Base-by-base conservation (phyloP, 2,113 vertebrate genomes). In the Scomber japonicus region DNA sequence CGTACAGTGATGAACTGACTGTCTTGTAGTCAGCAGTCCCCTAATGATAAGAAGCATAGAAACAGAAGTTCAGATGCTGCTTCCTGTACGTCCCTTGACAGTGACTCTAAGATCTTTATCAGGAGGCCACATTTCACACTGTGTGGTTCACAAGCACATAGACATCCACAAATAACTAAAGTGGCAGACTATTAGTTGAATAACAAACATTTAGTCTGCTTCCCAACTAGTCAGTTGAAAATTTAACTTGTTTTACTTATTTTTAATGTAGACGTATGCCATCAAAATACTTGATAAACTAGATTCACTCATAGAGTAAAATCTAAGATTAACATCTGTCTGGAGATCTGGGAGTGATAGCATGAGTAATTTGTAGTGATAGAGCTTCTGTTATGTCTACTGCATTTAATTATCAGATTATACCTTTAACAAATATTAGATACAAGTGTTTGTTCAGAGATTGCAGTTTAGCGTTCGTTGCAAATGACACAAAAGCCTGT, bases 91-190 rank as follows among this genome's bases (percentile, higher is more conserved):
- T 61, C 57, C 54, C 8, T 40, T 1, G 11, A 16, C 3, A 56
- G 51, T 54, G 55, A 78, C 21, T 51, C 2, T 10, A 4, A 89
- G 89, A 91, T 91, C 19, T 0, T 89, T 91, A 92, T 91, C 90
- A 76, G 17, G 8, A 12, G 10, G 0, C 13, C 1, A 53, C 45
- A 67, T 3, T 56, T 61, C 31, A 76, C 46, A 45, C 50, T 19
- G 11, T 51, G 12, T 19, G 50, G 19, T 10, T 14, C 16, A 27
- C 24, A 27, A 27, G 24, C 24, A 27, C 24, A 27, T 46, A 13
- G 2, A 48, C 7, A n/a, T 1, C 0, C 8, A 54, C 24, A 51
- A 59, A 57, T 5, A 60, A 44, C 17, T 46, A 12, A 55, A 55
- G 46, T 14, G 17, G 4, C 3, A 44, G 35, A 44, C 49, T 14